These are phyloP conservation scores for Pristionchus exspectatus DNA, from an alignment of 2,888 invertebrate species.

Conservation along the genomic window DNA sequence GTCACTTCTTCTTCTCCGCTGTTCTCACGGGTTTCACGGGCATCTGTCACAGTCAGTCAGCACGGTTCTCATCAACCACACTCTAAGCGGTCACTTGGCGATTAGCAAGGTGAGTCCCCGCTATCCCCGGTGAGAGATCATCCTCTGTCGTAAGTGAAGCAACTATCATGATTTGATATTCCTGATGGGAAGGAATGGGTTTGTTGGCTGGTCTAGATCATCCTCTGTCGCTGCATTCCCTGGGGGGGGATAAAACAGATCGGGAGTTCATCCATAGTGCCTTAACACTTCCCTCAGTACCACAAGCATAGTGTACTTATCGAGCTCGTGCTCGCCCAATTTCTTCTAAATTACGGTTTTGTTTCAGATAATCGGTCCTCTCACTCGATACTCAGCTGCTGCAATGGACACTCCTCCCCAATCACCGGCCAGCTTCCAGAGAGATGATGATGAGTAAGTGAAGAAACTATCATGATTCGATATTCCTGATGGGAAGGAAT, in stretches of 20 bases:
- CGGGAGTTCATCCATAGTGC: no score
- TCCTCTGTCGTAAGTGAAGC: background rate
- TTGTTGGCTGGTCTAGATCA: no score
- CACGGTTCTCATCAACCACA: background rate
- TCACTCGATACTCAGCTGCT: no score
- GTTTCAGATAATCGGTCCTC: background rate
- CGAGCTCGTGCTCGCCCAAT: background rate
- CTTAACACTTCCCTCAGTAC: no score
- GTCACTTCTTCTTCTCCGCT: background rate
- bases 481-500: background rate
- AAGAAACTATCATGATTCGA: background rate
- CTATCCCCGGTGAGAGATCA: no score
- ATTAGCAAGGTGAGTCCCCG: no score
- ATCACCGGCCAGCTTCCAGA: background rate
- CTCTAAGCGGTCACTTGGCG: background rate
- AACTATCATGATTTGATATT: background rate
- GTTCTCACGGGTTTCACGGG: background rate
- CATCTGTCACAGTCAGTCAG: background rate
- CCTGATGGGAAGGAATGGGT: background rate
- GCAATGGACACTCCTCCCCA: conserved; percentile 5
- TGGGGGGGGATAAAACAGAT: no score
- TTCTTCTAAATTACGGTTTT: no score
- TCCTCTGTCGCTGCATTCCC: no score
- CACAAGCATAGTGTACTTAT: no score
- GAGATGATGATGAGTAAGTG: background rate